Conservation (phyloP, 2,113 vertebrate species). For the Hippocampus guttulatus region DNA sequence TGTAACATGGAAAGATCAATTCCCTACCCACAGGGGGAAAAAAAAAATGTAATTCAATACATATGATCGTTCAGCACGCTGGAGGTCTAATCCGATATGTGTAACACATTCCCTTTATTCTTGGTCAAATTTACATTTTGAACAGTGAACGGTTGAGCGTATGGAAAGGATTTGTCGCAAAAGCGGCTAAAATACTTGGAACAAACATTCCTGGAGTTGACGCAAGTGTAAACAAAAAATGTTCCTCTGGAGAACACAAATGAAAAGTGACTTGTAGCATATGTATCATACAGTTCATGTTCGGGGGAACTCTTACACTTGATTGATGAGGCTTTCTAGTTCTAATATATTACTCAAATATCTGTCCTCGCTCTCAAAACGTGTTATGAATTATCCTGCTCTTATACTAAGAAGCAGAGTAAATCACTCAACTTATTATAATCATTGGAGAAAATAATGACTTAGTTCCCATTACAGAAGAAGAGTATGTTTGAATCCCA, state of each 20-base stretch:
- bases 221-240: slow-evolving; percentile 44
- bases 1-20: slow-evolving; percentile 25
- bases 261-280: slow-evolving; percentile 36
- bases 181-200: slow-evolving; percentile 30
- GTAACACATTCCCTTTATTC: slow-evolving; percentile 43
- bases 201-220: slow-evolving; percentile 48
- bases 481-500: neutral
- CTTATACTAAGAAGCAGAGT: neutral
- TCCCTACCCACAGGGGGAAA: slow-evolving; percentile 15
- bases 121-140: slow-evolving; percentile 51
- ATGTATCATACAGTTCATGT: slow-evolving; percentile 15
- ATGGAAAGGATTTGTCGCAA: slow-evolving; percentile 39
- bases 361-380: neutral
- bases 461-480: neutral
- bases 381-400: slow-evolving; percentile 5
- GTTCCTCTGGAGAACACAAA: slow-evolving; percentile 28
- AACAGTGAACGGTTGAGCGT: slow-evolving; percentile 46
- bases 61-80: slow-evolving; percentile 39
- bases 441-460: neutral
- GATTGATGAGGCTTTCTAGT: slow-evolving; percentile 10
- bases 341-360: neutral
- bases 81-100: slow-evolving; percentile 55
- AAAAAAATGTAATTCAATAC: slow-evolving; percentile 42
- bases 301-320: neutral
- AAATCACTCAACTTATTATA: neutral